Evolutionary conservation across 2,888 invertebrate species (phyloP), one percentile per base, ranked within the genome.

Genomic region (Allophyes oxyacanthae): DNA sequence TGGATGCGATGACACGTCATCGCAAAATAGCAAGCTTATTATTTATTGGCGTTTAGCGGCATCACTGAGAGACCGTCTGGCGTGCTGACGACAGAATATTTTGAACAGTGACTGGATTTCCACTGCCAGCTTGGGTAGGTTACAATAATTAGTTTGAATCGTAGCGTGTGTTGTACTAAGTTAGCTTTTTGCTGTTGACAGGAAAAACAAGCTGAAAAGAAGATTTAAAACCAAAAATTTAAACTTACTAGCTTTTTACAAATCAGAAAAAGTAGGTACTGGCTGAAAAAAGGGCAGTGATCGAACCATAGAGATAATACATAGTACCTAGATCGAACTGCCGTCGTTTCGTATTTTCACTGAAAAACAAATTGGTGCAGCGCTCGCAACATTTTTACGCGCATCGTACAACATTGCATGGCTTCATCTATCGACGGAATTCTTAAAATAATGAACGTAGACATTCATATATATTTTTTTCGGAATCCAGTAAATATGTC

Each of bases 41-140:
- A 72, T 64, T 75, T 68, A 68, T 75, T 64, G 43, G 54, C 46
- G 37, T 64, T 67, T 53, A 55, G 57, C 53, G 50, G 44, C 38
- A 48, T 50, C 41, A 40, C 30, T 26, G 25, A 45, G 49, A 46
- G 50, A 58, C 42, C 45, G 36, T 20, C 42, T 20, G 45, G 34
- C 40, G 34, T 42, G 41, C 52, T 50, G 37, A 69, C 46, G 37
- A 46, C 56, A 48, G 38, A 54, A 51, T 49, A 66, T 62, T 72
- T 62, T 63, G 63, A 60, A 60, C 50, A 45, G 44, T 43, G 40
- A 52, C 36, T 42, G 43, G 43, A 52, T 38, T 71, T 61, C 28
- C 14, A 28, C 57, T 25, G 40, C 37, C 50, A 45, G 51, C 36
- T 59, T 38, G 26, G 54, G 54, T 43, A 50, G 8, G 3, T 28